phyloP scores from a whole-genome alignment of 2,113 vertebrate genomes.

The Serilophus lunatus region DNA sequence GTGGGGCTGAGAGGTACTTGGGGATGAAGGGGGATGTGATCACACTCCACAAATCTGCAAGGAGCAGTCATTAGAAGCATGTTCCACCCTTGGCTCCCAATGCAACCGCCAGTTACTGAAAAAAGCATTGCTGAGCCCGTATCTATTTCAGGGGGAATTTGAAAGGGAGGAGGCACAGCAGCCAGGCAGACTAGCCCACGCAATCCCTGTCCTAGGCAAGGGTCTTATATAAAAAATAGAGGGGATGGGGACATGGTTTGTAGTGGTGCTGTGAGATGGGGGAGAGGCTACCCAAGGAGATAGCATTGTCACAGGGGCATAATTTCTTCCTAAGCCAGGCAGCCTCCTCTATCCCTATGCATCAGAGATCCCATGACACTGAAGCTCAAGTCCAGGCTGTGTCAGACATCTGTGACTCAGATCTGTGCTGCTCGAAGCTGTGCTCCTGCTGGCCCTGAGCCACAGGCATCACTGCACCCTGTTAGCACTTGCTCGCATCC shows the following conservation, averaged over 20 bases:
- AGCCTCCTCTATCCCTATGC: neutral
- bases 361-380: fast-evolving
- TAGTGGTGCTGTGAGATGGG: neutral
- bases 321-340: neutral
- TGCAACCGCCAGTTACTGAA: neutral
- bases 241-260: fast-evolving
- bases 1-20: conserved; percentile 92
- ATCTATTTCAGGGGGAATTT: neutral
- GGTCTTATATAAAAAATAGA: neutral
- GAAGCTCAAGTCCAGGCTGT: neutral
- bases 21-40: conserved; percentile 94
- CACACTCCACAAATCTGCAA: conserved; percentile 85
- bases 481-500: fast-evolving
- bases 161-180: neutral
- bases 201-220: fast-evolving
- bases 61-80: neutral
- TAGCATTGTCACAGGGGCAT: neutral
- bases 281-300: neutral
- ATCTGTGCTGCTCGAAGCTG: fast-evolving
- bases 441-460: neutral
- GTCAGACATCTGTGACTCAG: neutral
- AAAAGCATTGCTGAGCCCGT: neutral
- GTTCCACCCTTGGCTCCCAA: neutral
- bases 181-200: neutral
- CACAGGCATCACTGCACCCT: fast-evolving